phyloP scores from a whole-genome alignment of 1,140 invertebrate species.

The Eupristina koningsbergeri region DNA sequence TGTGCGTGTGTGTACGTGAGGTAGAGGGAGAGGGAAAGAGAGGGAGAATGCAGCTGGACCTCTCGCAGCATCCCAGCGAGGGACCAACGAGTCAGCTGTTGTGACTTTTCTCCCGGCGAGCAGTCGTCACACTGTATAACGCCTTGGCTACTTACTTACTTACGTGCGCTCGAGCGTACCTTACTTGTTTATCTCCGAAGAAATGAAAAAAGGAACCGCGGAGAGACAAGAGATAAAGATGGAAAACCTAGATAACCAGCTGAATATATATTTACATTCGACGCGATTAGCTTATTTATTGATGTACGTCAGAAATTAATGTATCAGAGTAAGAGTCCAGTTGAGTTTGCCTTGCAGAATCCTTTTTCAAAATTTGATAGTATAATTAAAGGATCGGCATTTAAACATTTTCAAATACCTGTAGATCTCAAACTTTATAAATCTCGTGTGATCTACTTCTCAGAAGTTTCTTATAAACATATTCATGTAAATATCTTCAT shows the following conservation, averaged over 20 bases:
- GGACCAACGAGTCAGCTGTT: constrained; percentile 12
- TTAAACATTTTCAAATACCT: too few relatives aligned
- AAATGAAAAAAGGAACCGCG: not conserved
- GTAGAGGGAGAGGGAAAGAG: not conserved
- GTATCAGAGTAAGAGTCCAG: not conserved
- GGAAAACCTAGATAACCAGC: not conserved
- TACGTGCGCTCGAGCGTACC: not conserved
- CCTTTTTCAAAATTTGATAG: not conserved
- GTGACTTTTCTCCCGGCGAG: not conserved
- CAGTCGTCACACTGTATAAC: constrained; percentile 1
- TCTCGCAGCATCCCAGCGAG: not conserved
- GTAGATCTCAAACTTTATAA: too few relatives aligned
- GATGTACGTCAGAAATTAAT: not conserved
- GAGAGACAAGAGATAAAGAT: not conserved
- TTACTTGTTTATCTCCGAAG: not conserved
- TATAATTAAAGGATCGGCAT: too few relatives aligned
- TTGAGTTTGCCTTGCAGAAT: not conserved
- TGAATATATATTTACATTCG: not conserved
- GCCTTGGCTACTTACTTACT: constrained; percentile 16
- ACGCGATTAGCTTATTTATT: not conserved
- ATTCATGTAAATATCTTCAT: too few relatives aligned
- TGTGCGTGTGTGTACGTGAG: not conserved
- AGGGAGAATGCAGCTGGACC: not conserved
- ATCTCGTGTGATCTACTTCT: too few relatives aligned
- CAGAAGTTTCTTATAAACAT: too few relatives aligned